Conservation (phyloP, 2,113 vertebrate genomes). For the Probosciger aterrimus region DNA sequence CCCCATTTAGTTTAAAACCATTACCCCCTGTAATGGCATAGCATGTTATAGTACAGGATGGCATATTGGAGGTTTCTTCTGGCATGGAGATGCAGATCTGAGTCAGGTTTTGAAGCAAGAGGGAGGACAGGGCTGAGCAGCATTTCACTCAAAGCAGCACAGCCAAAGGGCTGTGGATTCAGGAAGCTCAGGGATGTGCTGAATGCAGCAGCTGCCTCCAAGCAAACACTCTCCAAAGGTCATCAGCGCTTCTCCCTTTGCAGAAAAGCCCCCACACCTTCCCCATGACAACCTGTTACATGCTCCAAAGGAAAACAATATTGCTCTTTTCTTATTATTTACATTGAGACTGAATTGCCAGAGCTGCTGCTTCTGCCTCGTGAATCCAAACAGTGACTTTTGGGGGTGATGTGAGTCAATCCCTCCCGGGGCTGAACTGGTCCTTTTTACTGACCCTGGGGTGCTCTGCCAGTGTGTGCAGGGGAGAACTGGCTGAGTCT, state of each 20-base stretch:
- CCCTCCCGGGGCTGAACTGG: accelerated
- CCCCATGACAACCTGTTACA: constrained; percentile 43
- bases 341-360: background rate
- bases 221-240: background rate
- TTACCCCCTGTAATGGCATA: accelerated
- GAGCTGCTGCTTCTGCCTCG: background rate
- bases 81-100: background rate
- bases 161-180: background rate
- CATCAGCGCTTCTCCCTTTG: background rate
- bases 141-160: background rate
- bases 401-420: background rate
- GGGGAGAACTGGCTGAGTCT: background rate
- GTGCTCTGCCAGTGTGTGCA: accelerated
- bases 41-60: accelerated
- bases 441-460: background rate
- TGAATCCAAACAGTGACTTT: accelerated
- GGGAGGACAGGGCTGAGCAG: too few relatives aligned
- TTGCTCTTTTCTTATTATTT: background rate
- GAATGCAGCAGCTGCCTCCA: background rate
- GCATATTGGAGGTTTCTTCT: background rate
- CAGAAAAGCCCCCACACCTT: constrained; percentile 10
- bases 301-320: background rate
- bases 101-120: background rate
- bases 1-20: accelerated
- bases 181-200: background rate